phyloP scores from a whole-genome alignment of 2,113 vertebrate genomes.

The Melanocharis versteri region DNA sequence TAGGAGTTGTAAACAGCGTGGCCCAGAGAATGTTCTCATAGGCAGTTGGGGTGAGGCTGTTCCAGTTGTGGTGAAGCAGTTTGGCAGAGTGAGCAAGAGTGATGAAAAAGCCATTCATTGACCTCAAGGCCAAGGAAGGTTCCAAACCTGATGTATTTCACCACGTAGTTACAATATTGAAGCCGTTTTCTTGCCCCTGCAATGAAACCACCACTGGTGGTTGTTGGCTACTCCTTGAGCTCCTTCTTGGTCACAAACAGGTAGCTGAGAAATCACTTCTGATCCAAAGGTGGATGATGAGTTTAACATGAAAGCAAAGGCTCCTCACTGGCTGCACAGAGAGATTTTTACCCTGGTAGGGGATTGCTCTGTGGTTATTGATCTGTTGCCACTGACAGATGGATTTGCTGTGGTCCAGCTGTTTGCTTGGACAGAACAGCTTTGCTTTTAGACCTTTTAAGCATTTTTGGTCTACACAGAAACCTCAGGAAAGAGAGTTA shows the following conservation, averaged over 20 bases:
- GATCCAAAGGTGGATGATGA: neutral
- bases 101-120: neutral
- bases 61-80: neutral
- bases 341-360: neutral
- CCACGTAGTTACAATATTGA: neutral
- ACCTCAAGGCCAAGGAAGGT: neutral
- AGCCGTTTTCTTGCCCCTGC: neutral
- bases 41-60: neutral
- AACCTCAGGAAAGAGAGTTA: neutral
- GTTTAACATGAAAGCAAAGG: neutral
- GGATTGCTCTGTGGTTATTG: neutral
- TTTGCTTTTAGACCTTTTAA: neutral
- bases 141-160: neutral
- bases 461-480: neutral
- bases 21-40: neutral
- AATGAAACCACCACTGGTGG: neutral
- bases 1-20: neutral
- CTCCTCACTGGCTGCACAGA: neutral
- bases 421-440: neutral
- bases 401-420: slow-evolving; percentile 1
- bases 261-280: neutral
- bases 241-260: neutral
- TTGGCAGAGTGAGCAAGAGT: neutral
- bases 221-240: neutral
- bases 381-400: neutral